Base-by-base conservation (phyloP, 2,888 invertebrate species). In the Cepaea hortensis region DNA sequence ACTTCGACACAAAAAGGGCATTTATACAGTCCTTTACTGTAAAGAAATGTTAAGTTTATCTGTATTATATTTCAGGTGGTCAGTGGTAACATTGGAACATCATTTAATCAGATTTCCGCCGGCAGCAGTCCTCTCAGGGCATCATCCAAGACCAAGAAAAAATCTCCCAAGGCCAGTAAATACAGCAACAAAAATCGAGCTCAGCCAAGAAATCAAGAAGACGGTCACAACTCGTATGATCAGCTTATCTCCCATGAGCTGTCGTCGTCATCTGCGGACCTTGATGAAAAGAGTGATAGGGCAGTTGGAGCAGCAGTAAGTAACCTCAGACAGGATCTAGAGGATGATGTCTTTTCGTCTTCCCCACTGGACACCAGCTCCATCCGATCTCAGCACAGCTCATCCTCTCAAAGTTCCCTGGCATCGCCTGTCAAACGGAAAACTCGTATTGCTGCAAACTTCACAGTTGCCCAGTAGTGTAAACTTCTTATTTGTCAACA, bases 291-390 rank as follows among this genome's bases (percentile, higher is more conserved):
- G n/a, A 46, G n/a, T 55, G 20, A 70, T 11, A 46, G 3, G 48
- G 4, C 68, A 11, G n/a, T 68, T 13, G 20, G 20, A 3, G n/a
- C 50, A 48, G n/a, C 4, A 7, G 13, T 18, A 18, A 68, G 9
- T n/a, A 50, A 3, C n/a, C 18, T n/a, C 7, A 35, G 79, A 6
- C 68, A 68, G 7, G 61, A 68, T 0, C 13, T 55, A 50, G 81
- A 81, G n/a, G 68, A 85, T 46, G 70, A 82, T 48, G 13, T 86
- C 4, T 86, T 82, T 76, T 68, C 70, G 7, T 50, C n/a, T 3
- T 72, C 6, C 46, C 92, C 92, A 1, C 77, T 92, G 50, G 92
- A 92, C 75, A 92, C 93, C 7, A 93, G 93, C 87, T 92, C 93
- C 6, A 81, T 90, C 1, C 90, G 90, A 81, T 92, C 92, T 18